phyloP scores from a whole-genome alignment of 2,113 vertebrate species.

The Daboia siamensis region DNA sequence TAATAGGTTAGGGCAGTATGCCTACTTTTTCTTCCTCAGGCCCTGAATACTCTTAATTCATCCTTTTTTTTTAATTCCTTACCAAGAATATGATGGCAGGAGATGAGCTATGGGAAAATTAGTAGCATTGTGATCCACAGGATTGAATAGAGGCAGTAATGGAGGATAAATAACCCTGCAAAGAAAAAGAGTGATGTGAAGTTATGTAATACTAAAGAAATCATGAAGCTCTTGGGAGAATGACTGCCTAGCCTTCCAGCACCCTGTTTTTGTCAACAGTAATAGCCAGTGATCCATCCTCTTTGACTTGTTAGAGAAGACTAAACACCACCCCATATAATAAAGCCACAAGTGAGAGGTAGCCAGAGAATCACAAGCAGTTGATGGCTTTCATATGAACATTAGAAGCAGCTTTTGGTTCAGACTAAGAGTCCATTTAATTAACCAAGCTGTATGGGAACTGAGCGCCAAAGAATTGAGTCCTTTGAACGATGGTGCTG shows the following conservation, averaged over 20 bases:
- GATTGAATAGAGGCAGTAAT: background rate
- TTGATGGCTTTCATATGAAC: background rate
- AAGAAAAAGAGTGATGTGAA: background rate
- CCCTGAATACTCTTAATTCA: background rate
- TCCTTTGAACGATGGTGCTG: no score
- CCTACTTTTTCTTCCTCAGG: background rate
- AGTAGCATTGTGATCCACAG: background rate
- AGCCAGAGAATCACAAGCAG: background rate
- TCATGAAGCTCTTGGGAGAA: background rate
- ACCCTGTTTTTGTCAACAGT: background rate
- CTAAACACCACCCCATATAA: background rate
- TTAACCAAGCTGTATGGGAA: background rate
- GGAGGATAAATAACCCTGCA: background rate
- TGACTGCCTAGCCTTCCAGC: background rate
- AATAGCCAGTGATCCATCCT: background rate
- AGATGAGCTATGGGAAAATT: background rate
- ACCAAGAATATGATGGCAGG: background rate
- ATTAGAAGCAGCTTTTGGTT: background rate
- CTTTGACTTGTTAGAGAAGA: background rate
- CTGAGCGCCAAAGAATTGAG: no score
- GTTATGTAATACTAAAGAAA: background rate
- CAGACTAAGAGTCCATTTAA: background rate
- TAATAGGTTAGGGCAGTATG: background rate
- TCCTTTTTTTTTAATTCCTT: background rate
- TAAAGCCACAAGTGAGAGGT: background rate